A percentile compares a stretch with the other conserved stretches of the same genome.
These are phyloP conservation scores for Euplagia quadripunctaria DNA, from an alignment of 2,888 invertebrate genomes.

Conservation along the genomic window DNA sequence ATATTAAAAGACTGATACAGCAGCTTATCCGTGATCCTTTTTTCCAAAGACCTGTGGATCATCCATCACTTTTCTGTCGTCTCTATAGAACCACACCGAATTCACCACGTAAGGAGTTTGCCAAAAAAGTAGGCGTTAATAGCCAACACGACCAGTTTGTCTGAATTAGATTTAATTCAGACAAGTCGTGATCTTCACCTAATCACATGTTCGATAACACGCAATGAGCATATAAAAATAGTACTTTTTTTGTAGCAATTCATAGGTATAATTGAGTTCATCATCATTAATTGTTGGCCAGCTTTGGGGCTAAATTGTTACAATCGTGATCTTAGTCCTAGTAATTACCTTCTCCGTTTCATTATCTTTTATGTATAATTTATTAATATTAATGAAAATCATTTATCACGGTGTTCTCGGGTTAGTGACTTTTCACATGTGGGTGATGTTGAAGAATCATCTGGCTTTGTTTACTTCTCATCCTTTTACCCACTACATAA, in stretches of 20 bases:
- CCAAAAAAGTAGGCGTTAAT: constrained; percentile 61
- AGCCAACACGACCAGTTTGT: constrained; percentile 56
- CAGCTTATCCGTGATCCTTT: too few species aligned
- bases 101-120: constrained; percentile 57
- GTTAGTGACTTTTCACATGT: too few species aligned
- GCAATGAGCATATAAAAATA: constrained; percentile 28
- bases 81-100: constrained; percentile 49
- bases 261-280: constrained; percentile 26
- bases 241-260: constrained; percentile 36
- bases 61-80: background rate
- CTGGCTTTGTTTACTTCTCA: too few species aligned
- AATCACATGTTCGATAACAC: constrained; percentile 51
- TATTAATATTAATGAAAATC: constrained; percentile 2
- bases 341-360: constrained; percentile 3
- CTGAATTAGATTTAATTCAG: constrained; percentile 73
- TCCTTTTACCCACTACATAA: too few species aligned
- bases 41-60: too few species aligned
- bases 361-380: background rate
- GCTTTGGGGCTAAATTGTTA: constrained; percentile 3
- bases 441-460: too few species aligned
- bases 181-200: constrained; percentile 53
- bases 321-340: constrained; percentile 12
- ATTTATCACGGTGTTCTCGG: too few species aligned
- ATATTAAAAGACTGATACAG: too few species aligned
- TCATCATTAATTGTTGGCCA: constrained; percentile 24